A percentile compares a stretch with the other conserved stretches of the same genome.
These are phyloP conservation scores for Menura novaehollandiae DNA, from an alignment of 2,113 vertebrate genomes.

Conservation along the genomic window DNA sequence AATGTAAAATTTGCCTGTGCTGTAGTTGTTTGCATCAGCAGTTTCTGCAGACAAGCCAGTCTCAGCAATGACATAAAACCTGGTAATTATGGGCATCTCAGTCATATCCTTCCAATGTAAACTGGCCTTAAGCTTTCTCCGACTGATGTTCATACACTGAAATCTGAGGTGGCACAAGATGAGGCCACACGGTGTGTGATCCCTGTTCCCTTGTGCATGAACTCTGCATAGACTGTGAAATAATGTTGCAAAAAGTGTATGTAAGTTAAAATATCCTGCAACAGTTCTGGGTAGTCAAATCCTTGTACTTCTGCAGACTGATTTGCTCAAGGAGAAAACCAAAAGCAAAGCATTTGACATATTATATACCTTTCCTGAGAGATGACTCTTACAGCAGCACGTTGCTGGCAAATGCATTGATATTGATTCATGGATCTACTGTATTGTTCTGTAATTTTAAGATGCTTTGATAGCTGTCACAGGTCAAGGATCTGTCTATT, in stretches of 20 bases:
- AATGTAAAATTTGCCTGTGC: neutral
- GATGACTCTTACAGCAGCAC: neutral
- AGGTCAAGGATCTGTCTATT: neutral
- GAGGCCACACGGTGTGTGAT: neutral
- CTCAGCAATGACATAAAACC: neutral
- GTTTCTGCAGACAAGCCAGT: neutral
- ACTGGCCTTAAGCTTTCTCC: neutral
- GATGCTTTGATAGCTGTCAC: neutral
- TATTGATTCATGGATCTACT: neutral
- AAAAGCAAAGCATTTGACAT: neutral
- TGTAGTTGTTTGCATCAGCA: neutral
- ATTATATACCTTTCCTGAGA: neutral
- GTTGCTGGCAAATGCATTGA: neutral
- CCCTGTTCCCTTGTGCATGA: neutral
- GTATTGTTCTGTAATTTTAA: neutral
- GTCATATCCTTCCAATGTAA: constrained; percentile 13
- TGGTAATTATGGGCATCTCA: constrained; percentile 29
- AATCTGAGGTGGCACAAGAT: neutral
- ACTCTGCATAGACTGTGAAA: neutral
- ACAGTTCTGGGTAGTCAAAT: neutral
- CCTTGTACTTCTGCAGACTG: neutral
- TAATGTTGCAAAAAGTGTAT: neutral
- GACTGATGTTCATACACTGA: neutral
- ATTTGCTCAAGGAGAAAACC: neutral
- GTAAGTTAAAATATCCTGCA: neutral